Base-by-base conservation (phyloP, 1,140 invertebrate genomes). In the Drosophila ananassae region DNA sequence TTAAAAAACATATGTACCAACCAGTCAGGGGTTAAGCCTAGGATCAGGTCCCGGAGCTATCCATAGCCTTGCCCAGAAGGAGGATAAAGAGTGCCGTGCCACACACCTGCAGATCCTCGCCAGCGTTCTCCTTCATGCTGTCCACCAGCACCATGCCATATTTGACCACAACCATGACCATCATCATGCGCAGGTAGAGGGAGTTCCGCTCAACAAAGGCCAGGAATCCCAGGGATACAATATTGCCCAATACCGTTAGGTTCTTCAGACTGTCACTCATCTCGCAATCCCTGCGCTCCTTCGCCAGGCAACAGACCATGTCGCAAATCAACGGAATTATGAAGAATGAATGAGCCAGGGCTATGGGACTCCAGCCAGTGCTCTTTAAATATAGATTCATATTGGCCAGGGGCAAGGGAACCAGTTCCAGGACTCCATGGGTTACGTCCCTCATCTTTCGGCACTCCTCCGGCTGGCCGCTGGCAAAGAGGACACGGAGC, bases 181-280 rank as follows among this genome's bases (percentile, higher is more conserved):
- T 10, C 39, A 72, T 64, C 90, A 91, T 87, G 0, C 71, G 62
- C 8, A 73, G 28, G 44, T 87, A 91, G 8, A 77, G 22, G 3
- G 21, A 46, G 4, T 84, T 90, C 0, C n/a, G 17, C 51, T 91
- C 79, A 9, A 72, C 62, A 4, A 47, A 44, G 4, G 79, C 67
- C 6, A 90, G 67, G 32, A 77, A 91, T 2, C 71, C 55, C 8
- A 91, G 44, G 0, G 90, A 91, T 2, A 91, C 32, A 13, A 91
- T 84, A n/a, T 90, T 89, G 7, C 69, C 85, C 37, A 91, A 53
- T 8, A 79, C 37, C 2, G 67, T 75, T 0, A 91, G 72, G 79
- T 91, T 73, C 2, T 73, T 77, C 9, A 90, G 25, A 22, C 77
- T 64, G 5, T 83, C 77, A 5, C 46, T 68, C 2, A 72, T 17